A percentile compares a stretch with the other conserved stretches of the same genome.
These are phyloP conservation scores for Okapia johnstoni DNA, from an alignment of 2,113 vertebrate genomes.

Conservation along the genomic window DNA sequence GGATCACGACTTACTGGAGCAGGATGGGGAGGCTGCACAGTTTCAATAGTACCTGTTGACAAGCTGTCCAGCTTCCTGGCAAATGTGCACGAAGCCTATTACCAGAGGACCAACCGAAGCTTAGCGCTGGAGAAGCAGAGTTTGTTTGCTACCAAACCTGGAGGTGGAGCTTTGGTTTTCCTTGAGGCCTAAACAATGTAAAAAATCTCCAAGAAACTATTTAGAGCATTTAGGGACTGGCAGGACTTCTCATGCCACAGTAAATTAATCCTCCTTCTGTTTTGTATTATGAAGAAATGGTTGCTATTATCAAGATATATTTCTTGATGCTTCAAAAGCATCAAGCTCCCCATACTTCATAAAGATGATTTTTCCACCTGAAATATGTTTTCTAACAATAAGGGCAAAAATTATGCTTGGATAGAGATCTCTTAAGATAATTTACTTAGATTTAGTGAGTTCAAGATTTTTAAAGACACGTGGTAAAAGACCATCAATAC, in stretches of 20 bases:
- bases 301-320: slow-evolving; percentile 75
- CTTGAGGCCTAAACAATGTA: slow-evolving; percentile 83
- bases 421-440: slow-evolving; percentile 35
- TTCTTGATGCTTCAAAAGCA: neutral
- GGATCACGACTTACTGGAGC: slow-evolving; percentile 96
- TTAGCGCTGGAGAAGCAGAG: slow-evolving; percentile 80
- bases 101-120: slow-evolving; percentile 77
- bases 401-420: slow-evolving; percentile 40
- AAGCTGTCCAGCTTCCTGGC: slow-evolving; percentile 86
- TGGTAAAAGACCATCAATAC: slow-evolving; percentile 44
- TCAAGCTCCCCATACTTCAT: slow-evolving; percentile 56
- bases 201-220: slow-evolving; percentile 75
- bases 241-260: slow-evolving; percentile 73
- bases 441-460: slow-evolving; percentile 51
- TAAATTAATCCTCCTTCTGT: slow-evolving; percentile 73
- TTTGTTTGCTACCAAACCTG: slow-evolving; percentile 94
- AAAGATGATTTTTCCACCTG: slow-evolving; percentile 57
- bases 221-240: slow-evolving; percentile 73
- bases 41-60: slow-evolving; percentile 93
- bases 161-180: slow-evolving; percentile 90
- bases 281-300: slow-evolving; percentile 69
- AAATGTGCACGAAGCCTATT: slow-evolving; percentile 88
- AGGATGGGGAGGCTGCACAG: slow-evolving; percentile 97
- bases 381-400: slow-evolving; percentile 55
- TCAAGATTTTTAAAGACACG: slow-evolving; percentile 50